Percentiles rank a stretch among this genome's conserved stretches.
These are phyloP conservation scores for Hydropotes inermis DNA, from an alignment of 2,113 vertebrate genomes.

Conservation along the genomic window DNA sequence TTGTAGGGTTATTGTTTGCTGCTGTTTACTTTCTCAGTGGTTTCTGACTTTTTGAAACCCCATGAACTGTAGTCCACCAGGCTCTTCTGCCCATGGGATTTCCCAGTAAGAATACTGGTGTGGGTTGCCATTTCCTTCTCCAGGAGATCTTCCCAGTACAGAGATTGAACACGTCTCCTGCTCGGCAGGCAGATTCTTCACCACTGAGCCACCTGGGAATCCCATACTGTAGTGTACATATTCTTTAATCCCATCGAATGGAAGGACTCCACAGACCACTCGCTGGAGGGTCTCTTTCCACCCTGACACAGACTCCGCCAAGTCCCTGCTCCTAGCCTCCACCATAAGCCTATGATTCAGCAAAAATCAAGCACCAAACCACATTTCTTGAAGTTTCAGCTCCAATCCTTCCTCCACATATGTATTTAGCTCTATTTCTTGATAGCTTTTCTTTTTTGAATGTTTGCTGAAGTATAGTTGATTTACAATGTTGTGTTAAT, in stretches of 20 bases:
- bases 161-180: neutral
- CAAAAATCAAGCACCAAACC: neutral
- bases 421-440: neutral
- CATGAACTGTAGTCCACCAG: neutral
- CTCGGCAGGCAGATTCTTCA: neutral
- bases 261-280: neutral
- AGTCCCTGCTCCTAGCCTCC: too few relatives aligned
- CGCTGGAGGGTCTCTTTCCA: neutral
- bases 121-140: neutral
- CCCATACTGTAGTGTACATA: neutral
- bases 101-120: neutral
- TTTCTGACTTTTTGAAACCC: neutral
- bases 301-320: neutral
- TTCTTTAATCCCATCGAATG: neutral
- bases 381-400: neutral
- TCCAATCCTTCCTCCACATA: neutral
- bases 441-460: neutral
- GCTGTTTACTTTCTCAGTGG: too few relatives aligned
- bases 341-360: neutral
- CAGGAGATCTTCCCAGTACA: neutral
- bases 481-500: neutral
- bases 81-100: neutral
- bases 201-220: neutral
- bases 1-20: too few relatives aligned
- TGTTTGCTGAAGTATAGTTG: neutral